Evolutionary conservation across 2,888 invertebrate species (phyloP), one percentile per base, ranked within the genome.

Genomic region (Axea sp.): DNA sequence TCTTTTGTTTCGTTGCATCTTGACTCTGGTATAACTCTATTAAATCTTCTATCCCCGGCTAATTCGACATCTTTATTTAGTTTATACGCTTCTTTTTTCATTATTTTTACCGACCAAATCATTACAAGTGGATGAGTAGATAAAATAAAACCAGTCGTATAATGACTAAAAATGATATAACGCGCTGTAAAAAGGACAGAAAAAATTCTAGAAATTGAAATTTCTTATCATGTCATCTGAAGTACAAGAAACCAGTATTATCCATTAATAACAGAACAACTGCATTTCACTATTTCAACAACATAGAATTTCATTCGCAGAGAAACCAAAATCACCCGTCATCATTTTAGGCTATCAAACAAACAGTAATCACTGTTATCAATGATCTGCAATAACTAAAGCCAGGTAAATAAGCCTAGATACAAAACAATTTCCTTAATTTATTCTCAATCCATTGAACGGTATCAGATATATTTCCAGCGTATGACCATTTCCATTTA

Each of bases 281-380:
- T 6, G 12, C 11, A 31, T 5, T 12, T 24, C 7, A 7, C 7
- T 26, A 3, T 26, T 15, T 6, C 1, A n/a, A n/a, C n/a, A n/a
- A n/a, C n/a, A n/a, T n/a, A n/a, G n/a, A n/a, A n/a, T n/a, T n/a
- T n/a, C n/a, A n/a, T n/a, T n/a, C n/a, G n/a, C n/a, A n/a, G n/a
- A n/a, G n/a, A n/a, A n/a, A n/a, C n/a, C n/a, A 19, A 19, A 19
- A 19, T 19, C 19, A 19, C 19, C 19, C 19, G 19, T 19, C 19
- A 4, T 11, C 35, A 2, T 62, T 49, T 49, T 62, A 47, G 62
- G 62, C 49, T 62, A 49, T 62, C 60, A 60, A 45, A 37, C 28
- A 45, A 60, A 47, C 60, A 11, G 60, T 45, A 60, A 35, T 47
- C 35, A 26, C 2, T 11, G 35, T 24, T 60, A 60, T 60, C 60